Conservation (phyloP, 2,797 vertebrate species). For the Xenopus petersii region DNA sequence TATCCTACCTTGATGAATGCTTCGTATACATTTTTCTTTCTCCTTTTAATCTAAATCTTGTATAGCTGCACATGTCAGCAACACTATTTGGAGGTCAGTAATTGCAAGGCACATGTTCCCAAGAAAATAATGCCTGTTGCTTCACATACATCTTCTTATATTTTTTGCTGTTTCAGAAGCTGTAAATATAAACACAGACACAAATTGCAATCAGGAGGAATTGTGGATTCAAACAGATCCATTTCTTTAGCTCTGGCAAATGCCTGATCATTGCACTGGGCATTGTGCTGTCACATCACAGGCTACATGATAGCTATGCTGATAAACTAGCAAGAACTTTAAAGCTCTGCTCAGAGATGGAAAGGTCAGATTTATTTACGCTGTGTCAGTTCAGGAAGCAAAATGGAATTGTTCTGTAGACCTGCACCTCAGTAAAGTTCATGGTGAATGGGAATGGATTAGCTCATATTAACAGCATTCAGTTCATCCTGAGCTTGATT, state of each 20-base stretch:
- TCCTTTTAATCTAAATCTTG: too few relatives aligned
- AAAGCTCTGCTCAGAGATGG: conserved; percentile 2
- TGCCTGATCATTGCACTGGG: conserved; percentile 15
- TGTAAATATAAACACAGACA: too few relatives aligned
- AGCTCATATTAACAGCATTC: too few relatives aligned
- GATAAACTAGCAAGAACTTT: conserved; percentile 7
- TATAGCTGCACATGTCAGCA: too few relatives aligned
- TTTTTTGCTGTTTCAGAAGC: too few relatives aligned
- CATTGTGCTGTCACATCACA: conserved; percentile 23
- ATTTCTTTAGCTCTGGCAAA: conserved; percentile 26
- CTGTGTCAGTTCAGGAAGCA: conserved; percentile 24
- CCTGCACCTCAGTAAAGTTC: conserved; percentile 11
- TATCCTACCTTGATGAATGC: too few relatives aligned
- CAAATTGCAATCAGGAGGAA: neutral
- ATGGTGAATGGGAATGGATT: neutral
- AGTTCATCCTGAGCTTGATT: neutral
- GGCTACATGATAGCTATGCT: conserved; percentile 24
- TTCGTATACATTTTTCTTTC: too few relatives aligned
- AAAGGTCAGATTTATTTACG: conserved; percentile 5
- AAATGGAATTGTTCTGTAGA: conserved; percentile 24
- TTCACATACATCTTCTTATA: too few relatives aligned
- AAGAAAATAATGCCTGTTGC: too few relatives aligned
- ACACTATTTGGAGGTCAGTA: too few relatives aligned
- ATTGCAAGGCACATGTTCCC: too few relatives aligned
- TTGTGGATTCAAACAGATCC: neutral